phyloP scores from a whole-genome alignment of 2,797 vertebrate genomes.

The Bucorvus abyssinicus region DNA sequence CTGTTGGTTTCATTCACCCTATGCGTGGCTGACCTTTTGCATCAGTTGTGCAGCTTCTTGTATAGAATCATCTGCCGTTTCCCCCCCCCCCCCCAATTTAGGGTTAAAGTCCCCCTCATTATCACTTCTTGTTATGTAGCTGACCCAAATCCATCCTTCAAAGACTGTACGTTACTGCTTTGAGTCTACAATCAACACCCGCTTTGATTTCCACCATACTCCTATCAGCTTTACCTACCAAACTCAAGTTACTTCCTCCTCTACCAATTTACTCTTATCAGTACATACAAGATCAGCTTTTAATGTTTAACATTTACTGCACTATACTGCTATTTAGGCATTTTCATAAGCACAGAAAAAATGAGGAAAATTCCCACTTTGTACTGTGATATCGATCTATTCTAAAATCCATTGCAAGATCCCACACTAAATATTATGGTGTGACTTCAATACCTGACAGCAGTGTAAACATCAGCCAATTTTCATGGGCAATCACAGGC shows the following conservation, averaged over 20 bases:
- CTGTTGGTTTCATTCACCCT: not conserved
- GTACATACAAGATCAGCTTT: not conserved
- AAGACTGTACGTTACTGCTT: not conserved
- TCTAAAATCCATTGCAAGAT: conserved; percentile 25
- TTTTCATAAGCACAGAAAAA: not conserved
- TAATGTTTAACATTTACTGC: not conserved
- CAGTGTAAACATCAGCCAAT: conserved; percentile 55
- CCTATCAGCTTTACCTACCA: not conserved
- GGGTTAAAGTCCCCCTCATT: not conserved
- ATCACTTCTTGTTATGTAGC: not conserved
- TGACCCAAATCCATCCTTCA: not conserved
- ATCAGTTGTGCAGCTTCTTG: not conserved
- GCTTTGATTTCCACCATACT: not conserved
- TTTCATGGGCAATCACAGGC: conserved; percentile 20
- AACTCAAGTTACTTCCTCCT: not conserved
- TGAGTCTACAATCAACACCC: not conserved
- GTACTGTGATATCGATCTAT: not conserved
- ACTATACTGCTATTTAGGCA: not conserved
- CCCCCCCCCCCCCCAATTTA: not conserved
- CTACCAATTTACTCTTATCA: not conserved
- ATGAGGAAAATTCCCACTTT: not conserved
- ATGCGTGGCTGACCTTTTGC: not conserved
- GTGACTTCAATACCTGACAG: conserved; percentile 33
- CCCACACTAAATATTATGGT: conserved; percentile 1
- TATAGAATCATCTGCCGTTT: not conserved